Conservation (phyloP, 1,140 invertebrate species). For the Cyphomyrmex costatus region DNA sequence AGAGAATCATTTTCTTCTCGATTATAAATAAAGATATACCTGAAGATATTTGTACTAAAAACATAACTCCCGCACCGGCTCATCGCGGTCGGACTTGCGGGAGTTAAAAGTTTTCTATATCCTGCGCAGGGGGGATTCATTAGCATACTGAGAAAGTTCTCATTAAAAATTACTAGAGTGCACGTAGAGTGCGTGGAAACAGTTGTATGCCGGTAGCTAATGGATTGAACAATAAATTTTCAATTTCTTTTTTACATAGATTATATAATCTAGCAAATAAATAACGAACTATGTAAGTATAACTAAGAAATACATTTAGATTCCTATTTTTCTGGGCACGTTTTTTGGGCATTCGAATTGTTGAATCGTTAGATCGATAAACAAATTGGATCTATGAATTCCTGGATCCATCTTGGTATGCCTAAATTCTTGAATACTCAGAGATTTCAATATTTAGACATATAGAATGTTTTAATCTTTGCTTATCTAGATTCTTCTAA, state of each 20-base stretch:
- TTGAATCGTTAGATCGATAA: background rate
- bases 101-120: conserved; percentile 60
- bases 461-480: conserved; percentile 3
- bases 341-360: background rate
- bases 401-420: background rate
- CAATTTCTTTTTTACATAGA: conserved; percentile 14
- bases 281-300: background rate
- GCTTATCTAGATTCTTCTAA: background rate
- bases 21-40: conserved; percentile 69
- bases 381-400: background rate
- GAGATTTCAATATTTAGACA: background rate
- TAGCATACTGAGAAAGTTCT: conserved; percentile 33
- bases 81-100: background rate
- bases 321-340: conserved; percentile 4
- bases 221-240: conserved; percentile 12
- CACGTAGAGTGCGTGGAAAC: background rate
- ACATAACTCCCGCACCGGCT: conserved; percentile 26
- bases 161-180: background rate
- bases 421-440: background rate
- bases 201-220: conserved; percentile 23
- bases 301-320: conserved; percentile 16
- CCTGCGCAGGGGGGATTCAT: conserved; percentile 47
- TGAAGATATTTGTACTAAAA: conserved; percentile 75
- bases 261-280: background rate
- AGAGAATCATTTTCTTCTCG: conserved; percentile 25